phyloP scores from a whole-genome alignment of 2,113 vertebrate genomes.

The Canis aureus region DNA sequence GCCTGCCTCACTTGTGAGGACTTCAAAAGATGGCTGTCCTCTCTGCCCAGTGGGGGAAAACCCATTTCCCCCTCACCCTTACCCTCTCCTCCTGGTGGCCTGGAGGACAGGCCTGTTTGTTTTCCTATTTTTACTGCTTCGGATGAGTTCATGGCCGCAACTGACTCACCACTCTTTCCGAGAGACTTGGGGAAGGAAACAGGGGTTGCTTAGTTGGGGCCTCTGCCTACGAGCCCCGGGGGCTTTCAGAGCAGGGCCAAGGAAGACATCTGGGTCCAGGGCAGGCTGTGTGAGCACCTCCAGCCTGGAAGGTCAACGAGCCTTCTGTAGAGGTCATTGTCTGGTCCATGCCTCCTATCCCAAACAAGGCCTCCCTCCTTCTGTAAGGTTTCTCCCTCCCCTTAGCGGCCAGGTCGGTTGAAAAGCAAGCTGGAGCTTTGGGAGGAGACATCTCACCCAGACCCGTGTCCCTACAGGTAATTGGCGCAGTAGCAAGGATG shows the following conservation, averaged over 20 bases:
- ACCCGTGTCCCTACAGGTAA: background rate
- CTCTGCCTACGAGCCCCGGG: slow-evolving; percentile 22
- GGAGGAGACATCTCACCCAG: background rate
- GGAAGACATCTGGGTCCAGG: background rate
- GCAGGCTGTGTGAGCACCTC: background rate
- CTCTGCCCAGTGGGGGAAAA: slow-evolving; percentile 17
- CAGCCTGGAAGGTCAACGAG: background rate
- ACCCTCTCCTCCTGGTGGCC: background rate
- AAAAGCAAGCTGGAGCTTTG: background rate
- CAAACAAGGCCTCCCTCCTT: background rate
- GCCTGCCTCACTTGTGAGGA: slow-evolving; percentile 67
- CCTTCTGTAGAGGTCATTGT: background rate
- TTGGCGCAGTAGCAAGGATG: background rate
- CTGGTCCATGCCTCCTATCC: background rate
- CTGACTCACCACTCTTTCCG: slow-evolving; percentile 83
- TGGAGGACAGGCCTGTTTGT: slow-evolving; percentile 71
- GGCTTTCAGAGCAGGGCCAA: background rate
- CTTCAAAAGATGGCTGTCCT: slow-evolving; percentile 74
- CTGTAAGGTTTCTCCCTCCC: background rate
- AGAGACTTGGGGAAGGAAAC: slow-evolving; percentile 71
- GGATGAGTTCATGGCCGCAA: slow-evolving; percentile 80
- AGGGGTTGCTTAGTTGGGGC: slow-evolving; percentile 62
- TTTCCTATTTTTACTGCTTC: slow-evolving; percentile 79
- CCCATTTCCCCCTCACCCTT: slow-evolving; percentile 10
- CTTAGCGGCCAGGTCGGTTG: background rate